A percentile compares a stretch with the other conserved stretches of the same genome.
These are phyloP conservation scores for Tiliqua scincoides DNA, from an alignment of 2,113 vertebrate species.

Conservation along the genomic window DNA sequence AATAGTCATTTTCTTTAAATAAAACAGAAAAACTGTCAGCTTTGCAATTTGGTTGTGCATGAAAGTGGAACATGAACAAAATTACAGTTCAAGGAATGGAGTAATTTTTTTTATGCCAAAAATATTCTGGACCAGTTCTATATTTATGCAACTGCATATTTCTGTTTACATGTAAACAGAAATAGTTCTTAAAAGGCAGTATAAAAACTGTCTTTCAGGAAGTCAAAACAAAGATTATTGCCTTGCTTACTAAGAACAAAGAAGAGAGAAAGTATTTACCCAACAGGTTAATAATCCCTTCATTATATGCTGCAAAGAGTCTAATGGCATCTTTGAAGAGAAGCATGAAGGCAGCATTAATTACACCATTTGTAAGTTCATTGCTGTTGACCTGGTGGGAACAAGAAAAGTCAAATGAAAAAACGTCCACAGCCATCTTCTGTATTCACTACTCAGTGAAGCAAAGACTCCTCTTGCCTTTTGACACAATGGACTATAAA, in stretches of 20 bases:
- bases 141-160: conserved; percentile 13
- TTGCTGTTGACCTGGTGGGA: conserved; percentile 93
- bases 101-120: neutral
- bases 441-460: conserved; percentile 8
- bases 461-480: neutral
- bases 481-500: neutral
- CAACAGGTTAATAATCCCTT: conserved; percentile 98
- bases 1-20: neutral
- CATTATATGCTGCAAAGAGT: conserved; percentile 97
- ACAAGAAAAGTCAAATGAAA: conserved; percentile 39
- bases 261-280: conserved; percentile 79
- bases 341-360: conserved; percentile 99
- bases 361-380: conserved; percentile 98
- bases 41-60: neutral
- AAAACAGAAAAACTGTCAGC: neutral
- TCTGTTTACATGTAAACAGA: neutral
- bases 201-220: neutral
- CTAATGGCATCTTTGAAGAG: conserved; percentile 99
- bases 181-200: neutral
- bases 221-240: neutral
- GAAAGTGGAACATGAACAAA: neutral
- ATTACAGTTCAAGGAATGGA: neutral
- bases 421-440: conserved; percentile 17
- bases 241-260: neutral
- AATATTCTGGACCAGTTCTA: neutral